Evolutionary conservation across 2,113 vertebrate genomes (phyloP), one percentile per base, ranked within the genome.

Genomic region (Brachyhypopomus occidentalis): DNA sequence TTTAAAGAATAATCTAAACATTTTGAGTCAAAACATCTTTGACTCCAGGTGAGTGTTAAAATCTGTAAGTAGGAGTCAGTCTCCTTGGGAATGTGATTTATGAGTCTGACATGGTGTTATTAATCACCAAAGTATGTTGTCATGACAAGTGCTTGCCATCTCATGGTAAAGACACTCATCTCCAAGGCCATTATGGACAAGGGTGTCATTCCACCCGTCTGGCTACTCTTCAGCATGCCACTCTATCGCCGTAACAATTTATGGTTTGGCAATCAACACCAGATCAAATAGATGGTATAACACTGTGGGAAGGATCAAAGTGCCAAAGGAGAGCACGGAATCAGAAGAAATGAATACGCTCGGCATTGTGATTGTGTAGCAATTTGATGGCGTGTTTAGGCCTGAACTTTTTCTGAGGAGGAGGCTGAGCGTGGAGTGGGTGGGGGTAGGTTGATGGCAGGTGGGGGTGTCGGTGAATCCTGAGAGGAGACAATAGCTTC

Each of bases 401-500:
- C 3, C n/a, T 69, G 25, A 75, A 23, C 60, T 56, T 59, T 73
- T 22, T 34, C 19, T 30, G 25, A 1, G 45, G 41, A 41, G 41
- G 41, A 56, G 25, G 11, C 5, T 9, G 63, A 30, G 56, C 2
- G 20, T 27, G 52, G 62, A 58, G 30, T 1, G 41, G 41, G 20
- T 41, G 52, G 62, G 70, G 30, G 41, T 1, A 4, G 41, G 41
- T 27, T 27, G 11, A 1, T 5, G 64, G 58, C 2, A 14, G 27
- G 52, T 48, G 71, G 34, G 45, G 45, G 9, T 8, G 45, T 16
- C 4, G 5, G 34, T 69, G 79, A 81, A 60, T 59, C 36, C 63
- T 8, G 48, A 67, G 16, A 34, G 72, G 52, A 80, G 56, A 84
- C 79, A 84, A 84, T 75, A 78, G 56, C 56, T 71, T 27, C 36